These are phyloP conservation scores for Hesperia comma DNA, from an alignment of 2,888 invertebrate genomes.

Conservation along the genomic window DNA sequence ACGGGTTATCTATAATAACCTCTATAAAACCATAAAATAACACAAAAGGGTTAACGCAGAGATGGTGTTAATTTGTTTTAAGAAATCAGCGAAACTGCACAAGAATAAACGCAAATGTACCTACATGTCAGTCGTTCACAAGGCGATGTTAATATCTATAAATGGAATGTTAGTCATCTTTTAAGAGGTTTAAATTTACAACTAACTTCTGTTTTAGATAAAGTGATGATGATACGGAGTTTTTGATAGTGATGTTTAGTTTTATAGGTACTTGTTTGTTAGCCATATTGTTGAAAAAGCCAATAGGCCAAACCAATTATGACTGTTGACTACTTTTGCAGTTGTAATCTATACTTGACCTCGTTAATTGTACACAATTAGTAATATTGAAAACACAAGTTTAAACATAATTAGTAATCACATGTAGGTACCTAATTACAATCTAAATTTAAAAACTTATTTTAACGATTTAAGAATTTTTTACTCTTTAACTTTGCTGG, in stretches of 20 bases:
- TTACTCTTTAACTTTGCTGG: too few relatives aligned
- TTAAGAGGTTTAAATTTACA: constrained; percentile 18
- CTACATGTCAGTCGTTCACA: constrained; percentile 20
- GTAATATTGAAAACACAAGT: too few relatives aligned
- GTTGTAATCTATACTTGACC: too few relatives aligned
- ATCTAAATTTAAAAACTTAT: too few relatives aligned
- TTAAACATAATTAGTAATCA: too few relatives aligned
- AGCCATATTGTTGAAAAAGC: neutral
- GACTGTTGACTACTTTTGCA: too few relatives aligned
- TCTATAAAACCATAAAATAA: constrained; percentile 68
- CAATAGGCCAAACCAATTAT: neutral
- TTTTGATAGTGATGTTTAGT: constrained; percentile 2
- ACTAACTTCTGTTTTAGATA: constrained; percentile 13
- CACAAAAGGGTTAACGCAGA: constrained; percentile 77
- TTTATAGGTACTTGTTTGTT: constrained; percentile 2
- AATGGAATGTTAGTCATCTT: constrained; percentile 21
- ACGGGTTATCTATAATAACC: constrained; percentile 55
- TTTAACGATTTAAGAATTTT: too few relatives aligned
- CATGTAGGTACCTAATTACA: too few relatives aligned
- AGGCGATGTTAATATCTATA: constrained; percentile 36
- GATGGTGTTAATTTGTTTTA: constrained; percentile 73
- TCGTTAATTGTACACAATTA: too few relatives aligned
- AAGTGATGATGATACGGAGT: constrained; percentile 17
- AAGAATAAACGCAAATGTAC: constrained; percentile 10
- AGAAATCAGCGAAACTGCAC: constrained; percentile 47